These are phyloP conservation scores for Diaprepes abbreviatus DNA, from an alignment of 2,888 invertebrate species.

Conservation along the genomic window DNA sequence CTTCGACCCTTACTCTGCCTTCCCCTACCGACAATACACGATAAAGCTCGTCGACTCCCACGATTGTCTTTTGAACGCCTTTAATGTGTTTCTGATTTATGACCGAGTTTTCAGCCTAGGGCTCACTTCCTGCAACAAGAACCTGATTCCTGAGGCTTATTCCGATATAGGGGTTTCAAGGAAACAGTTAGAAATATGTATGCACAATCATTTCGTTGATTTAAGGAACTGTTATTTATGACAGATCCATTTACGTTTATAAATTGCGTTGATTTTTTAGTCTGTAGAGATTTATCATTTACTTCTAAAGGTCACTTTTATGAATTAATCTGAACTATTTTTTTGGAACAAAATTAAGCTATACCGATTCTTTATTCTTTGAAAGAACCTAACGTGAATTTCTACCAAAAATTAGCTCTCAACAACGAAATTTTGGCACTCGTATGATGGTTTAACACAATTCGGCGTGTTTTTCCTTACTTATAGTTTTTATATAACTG, in stretches of 20 bases:
- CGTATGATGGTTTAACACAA: too few species aligned
- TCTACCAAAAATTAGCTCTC: too few species aligned
- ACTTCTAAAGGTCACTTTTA: too few species aligned
- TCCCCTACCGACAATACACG: background rate
- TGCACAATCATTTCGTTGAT: background rate
- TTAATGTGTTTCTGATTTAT: slow-evolving; percentile 16
- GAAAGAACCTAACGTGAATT: too few species aligned
- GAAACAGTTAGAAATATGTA: slow-evolving; percentile 5
- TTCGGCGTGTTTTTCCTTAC: too few species aligned
- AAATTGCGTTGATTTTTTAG: background rate
- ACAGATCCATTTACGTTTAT: background rate
- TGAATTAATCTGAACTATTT: too few species aligned
- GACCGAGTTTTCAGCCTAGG: slow-evolving; percentile 1
- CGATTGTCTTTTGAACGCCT: slow-evolving; percentile 12
- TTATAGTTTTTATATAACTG: too few species aligned
- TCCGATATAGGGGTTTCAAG: slow-evolving; percentile 9
- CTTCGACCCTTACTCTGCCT: too few species aligned
- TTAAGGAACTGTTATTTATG: background rate
- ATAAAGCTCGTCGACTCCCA: slow-evolving; percentile 10
- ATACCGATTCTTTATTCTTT: too few species aligned
- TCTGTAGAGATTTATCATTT: too few species aligned
- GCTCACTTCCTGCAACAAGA: slow-evolving; percentile 16
- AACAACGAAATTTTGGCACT: too few species aligned
- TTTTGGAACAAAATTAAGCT: too few species aligned
- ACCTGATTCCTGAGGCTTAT: slow-evolving; percentile 1